A percentile compares a stretch with the other conserved stretches of the same genome.
phyloP scores from a whole-genome alignment of 1,140 invertebrate species.

The Potamilus streckersoni region DNA sequence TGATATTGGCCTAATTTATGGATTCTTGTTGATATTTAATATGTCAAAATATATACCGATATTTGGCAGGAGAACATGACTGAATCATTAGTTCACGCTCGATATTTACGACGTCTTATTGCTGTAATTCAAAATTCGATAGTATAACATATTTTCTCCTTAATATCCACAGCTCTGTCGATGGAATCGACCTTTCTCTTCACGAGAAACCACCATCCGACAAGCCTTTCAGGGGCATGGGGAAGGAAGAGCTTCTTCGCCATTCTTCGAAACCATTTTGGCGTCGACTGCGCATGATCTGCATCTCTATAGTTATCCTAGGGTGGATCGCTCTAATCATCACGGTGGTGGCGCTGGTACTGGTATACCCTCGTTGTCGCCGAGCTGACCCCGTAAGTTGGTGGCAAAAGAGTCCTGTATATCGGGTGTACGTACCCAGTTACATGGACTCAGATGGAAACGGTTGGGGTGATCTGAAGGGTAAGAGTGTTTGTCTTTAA shows the following conservation, averaged over 20 bases:
- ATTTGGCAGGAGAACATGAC: no score
- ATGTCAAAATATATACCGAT: no score
- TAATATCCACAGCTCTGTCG: background rate
- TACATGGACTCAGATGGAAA: constrained; percentile 83
- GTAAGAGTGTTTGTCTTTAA: constrained; percentile 68
- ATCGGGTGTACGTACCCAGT: constrained; percentile 81
- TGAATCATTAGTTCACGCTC: no score
- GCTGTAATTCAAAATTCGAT: no score
- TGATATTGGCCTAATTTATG: no score
- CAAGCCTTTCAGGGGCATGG: constrained; percentile 27
- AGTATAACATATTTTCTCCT: background rate
- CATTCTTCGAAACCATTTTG: constrained; percentile 31
- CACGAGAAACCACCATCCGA: constrained; percentile 3
- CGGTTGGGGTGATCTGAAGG: constrained; percentile 81
- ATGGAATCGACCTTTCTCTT: constrained; percentile 1
- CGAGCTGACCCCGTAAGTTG: constrained; percentile 68
- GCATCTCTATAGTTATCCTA: constrained; percentile 43
- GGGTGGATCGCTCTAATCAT: constrained; percentile 51
- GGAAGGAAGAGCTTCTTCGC: constrained; percentile 29
- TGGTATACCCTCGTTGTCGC: constrained; percentile 47
- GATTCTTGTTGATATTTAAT: no score
- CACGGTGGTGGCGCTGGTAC: constrained; percentile 47
- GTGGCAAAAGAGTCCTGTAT: constrained; percentile 80
- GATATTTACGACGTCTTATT: no score
- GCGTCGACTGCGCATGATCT: constrained; percentile 33